Evolutionary conservation across 2,113 vertebrate species (phyloP).

Genomic region (Dipodomys ordii): DNA sequence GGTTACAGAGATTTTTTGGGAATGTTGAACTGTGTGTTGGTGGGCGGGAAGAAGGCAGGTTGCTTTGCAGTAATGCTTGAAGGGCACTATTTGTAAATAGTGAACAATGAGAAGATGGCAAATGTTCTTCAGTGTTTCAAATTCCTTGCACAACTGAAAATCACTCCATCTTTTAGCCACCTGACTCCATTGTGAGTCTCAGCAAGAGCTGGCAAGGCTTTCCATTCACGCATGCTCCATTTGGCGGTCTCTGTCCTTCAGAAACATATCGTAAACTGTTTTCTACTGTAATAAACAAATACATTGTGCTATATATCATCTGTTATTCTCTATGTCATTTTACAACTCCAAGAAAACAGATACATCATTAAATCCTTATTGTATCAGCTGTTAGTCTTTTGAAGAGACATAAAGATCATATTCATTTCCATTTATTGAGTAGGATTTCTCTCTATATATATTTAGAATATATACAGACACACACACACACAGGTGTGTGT

Average conservation of each 20-base stretch:
- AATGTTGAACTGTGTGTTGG: background rate
- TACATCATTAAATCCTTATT: background rate
- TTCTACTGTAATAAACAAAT: background rate
- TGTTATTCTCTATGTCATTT: background rate
- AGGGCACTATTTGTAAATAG: background rate
- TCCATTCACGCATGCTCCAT: background rate
- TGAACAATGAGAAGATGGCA: background rate
- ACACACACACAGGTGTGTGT: too few relatives aligned
- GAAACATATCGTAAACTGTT: background rate
- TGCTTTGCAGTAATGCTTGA: background rate
- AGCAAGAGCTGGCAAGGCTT: background rate
- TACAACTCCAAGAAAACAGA: background rate
- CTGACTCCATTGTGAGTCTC: background rate
- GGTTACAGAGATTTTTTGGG: background rate
- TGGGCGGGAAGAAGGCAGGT: background rate
- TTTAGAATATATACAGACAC: too few relatives aligned
- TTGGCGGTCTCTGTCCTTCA: background rate
- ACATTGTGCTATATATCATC: too few relatives aligned
- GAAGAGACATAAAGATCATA: background rate
- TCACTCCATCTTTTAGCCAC: rapidly evolving
- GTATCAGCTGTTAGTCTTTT: background rate
- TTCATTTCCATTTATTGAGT: background rate
- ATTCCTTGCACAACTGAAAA: background rate
- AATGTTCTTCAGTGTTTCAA: background rate
- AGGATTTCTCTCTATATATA: background rate